Conservation (phyloP, 2,797 vertebrate species). For the Enteromius mattozi region DNA sequence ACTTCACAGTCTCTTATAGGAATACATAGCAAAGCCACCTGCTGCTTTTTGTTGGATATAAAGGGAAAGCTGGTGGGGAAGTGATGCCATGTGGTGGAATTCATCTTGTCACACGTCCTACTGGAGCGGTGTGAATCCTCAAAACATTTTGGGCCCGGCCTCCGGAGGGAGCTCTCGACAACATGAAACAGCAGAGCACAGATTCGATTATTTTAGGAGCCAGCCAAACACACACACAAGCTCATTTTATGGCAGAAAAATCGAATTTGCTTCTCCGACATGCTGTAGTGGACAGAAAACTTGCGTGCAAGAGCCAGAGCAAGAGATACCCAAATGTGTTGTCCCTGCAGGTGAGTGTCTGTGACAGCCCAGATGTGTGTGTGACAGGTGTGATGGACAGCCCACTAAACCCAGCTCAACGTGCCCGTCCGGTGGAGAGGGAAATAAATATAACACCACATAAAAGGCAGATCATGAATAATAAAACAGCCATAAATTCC, state of each 20-base stretch:
- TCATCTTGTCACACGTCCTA: constrained; percentile 15
- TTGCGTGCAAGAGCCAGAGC: constrained; percentile 14
- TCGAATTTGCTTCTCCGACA: constrained; percentile 38
- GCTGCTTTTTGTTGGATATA: constrained; percentile 39
- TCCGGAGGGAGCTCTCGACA: constrained; percentile 25
- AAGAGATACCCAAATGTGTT: constrained; percentile 25
- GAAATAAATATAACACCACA: constrained; percentile 81
- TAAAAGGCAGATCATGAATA: constrained; percentile 87
- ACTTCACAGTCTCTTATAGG: constrained; percentile 25
- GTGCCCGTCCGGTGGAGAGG: constrained; percentile 60
- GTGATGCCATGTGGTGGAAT: constrained; percentile 14
- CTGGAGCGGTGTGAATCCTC: constrained; percentile 8
- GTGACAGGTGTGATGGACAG: constrained; percentile 59
- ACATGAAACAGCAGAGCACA: constrained; percentile 23
- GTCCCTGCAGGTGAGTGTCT: constrained; percentile 15
- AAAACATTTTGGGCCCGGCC: constrained; percentile 34
- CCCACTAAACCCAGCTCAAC: constrained; percentile 72
- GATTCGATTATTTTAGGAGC: constrained; percentile 14
- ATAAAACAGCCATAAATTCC: constrained; percentile 80
- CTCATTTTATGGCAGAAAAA: constrained; percentile 38
- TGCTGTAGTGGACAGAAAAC: constrained; percentile 43
- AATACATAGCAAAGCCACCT: constrained; percentile 25
- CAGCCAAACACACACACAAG: constrained; percentile 27
- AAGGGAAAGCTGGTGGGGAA: constrained; percentile 22
- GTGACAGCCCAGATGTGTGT: constrained; percentile 22